Percentiles rank a stretch among this genome's conserved stretches.
Evolutionary conservation across 2,113 vertebrate species (phyloP).

Genomic region (Cynocephalus volans): DNA sequence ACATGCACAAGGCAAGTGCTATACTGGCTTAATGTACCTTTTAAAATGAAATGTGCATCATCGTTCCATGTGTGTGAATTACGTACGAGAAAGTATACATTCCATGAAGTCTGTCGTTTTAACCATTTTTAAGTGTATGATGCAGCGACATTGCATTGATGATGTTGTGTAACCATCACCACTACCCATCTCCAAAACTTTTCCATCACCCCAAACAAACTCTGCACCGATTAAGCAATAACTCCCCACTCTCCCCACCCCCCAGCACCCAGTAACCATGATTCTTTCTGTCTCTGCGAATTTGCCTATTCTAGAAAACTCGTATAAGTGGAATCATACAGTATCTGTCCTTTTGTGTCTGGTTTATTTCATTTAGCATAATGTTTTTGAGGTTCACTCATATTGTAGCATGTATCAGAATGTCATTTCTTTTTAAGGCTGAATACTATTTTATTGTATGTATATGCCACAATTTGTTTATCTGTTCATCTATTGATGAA

Average conservation of each 20-base stretch:
- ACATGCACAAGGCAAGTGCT: background rate
- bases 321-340: background rate
- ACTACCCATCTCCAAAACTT: background rate
- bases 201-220: background rate
- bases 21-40: background rate
- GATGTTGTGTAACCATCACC: background rate
- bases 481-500: background rate
- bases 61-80: background rate
- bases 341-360: background rate
- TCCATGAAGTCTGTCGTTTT: background rate
- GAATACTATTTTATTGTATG: background rate
- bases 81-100: background rate
- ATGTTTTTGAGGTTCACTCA: background rate
- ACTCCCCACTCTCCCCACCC: background rate
- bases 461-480: background rate
- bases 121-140: background rate
- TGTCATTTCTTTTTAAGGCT: background rate
- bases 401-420: background rate
- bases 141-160: background rate
- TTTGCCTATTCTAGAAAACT: background rate
- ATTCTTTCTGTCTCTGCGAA: background rate
- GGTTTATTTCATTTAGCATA: constrained; percentile 18
- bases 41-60: background rate
- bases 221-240: background rate
- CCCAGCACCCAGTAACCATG: background rate